Evolutionary conservation across 2,113 vertebrate species (phyloP).

Genomic region (Pollachius pollachius): DNA sequence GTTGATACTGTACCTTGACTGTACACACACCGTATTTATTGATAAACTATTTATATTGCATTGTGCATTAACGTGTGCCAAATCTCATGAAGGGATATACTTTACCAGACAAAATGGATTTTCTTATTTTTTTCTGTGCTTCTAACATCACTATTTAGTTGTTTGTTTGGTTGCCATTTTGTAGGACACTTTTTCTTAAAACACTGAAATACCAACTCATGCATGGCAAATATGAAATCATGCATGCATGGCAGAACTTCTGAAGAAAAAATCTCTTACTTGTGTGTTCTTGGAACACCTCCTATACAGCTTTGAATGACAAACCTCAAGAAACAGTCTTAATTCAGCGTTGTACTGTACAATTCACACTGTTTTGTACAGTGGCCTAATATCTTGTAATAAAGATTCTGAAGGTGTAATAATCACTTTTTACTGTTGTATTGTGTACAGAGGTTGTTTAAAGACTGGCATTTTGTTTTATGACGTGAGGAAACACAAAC

Average conservation of each 20-base stretch:
- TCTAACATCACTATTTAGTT: constrained; percentile 60
- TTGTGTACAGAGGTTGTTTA: constrained; percentile 39
- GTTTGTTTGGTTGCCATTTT: constrained; percentile 68
- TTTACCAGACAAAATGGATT: constrained; percentile 38
- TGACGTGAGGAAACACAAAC: no score
- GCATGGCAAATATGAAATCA: constrained; percentile 73
- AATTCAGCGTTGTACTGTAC: constrained; percentile 72
- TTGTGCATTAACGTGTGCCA: constrained; percentile 76
- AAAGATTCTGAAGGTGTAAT: constrained; percentile 74
- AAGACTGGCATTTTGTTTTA: no score
- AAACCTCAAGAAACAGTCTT: constrained; percentile 74
- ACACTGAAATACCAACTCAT: constrained; percentile 74
- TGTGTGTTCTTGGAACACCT: constrained; percentile 71
- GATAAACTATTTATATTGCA: constrained; percentile 71
- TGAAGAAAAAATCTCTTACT: constrained; percentile 46
- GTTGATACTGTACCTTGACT: constrained; percentile 70
- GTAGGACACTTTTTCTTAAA: constrained; percentile 76
- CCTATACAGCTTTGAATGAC: constrained; percentile 75
- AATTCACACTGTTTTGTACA: constrained; percentile 74
- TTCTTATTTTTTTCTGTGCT: constrained; percentile 63
- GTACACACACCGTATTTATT: constrained; percentile 61
- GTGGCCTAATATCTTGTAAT: constrained; percentile 76
- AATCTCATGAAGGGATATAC: constrained; percentile 67
- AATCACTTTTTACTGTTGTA: constrained; percentile 52
- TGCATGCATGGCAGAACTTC: constrained; percentile 69